Evolutionary conservation across 2,113 vertebrate genomes (phyloP), one percentile per base, ranked within the genome.

Genomic region (Cyprinodon brontotheroides): DNA sequence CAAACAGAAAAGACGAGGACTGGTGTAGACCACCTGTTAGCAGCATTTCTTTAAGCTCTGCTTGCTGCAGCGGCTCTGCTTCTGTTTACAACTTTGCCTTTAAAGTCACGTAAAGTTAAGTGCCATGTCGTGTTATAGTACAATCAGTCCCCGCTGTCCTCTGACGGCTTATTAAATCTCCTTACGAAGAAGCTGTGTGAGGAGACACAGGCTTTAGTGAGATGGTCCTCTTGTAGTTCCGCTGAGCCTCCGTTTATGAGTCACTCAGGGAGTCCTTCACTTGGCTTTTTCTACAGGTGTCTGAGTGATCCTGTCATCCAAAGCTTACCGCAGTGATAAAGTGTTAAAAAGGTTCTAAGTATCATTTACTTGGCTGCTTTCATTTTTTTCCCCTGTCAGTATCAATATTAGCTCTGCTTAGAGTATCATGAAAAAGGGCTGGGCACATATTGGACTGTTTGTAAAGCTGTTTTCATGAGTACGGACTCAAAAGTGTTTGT

Each of bases 191-290:
- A 84, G 74, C 65, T 39, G 36, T 41, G 11, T 64, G 74, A 74
- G 60, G 71, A 74, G 64, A 57, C 40, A 41, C 60, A 72, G 14
- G 47, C 69, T 82, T 74, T 77, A n/a, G 17, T n/a, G 17, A 57
- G 17, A 14, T 66, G 22, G 3, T 66, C 64, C 64, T 29, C 78
- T 50, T 85, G 87, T 75, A 75, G 72, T 93, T 82, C 61, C 72
- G 68, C 53, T 87, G 48, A 90, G 71, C 76, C 71, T 78, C 74
- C 88, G 64, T 79, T 85, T 95, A 91, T 89, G 93, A 94, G 93
- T 77, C 87, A 94, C 95, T 96, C 96, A 96, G 95, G 95, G 95
- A 95, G 95, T 94, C 93, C 65, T 94, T 95, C 83, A 94, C 17
- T 82, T 70, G 40, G 91, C 62, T 75, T 94, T 80, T 77, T 72